Evolutionary conservation across 2,888 invertebrate species (phyloP), one percentile per base, ranked within the genome.

Genomic region (Yponomeuta sedellus): DNA sequence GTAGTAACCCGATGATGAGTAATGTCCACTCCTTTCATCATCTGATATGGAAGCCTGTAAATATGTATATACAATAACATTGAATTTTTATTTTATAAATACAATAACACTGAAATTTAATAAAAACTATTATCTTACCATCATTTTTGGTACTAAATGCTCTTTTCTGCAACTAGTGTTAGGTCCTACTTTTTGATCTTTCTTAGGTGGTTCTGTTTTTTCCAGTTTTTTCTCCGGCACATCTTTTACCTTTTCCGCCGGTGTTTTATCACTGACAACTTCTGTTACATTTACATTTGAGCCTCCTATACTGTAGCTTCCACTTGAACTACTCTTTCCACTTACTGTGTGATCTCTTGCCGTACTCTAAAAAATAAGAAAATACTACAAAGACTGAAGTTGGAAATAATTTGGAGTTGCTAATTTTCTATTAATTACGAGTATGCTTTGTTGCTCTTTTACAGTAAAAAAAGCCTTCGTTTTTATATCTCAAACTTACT

Each of bases 1-100:
- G 77, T 95, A 95, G 80, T 95, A 95, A 1, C 95, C 95, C 3
- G 95, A 94, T 6, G 95, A 95, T 44, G 95, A 95, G 80, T 95
- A 95, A 69, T 94, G 94, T 70, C 92, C 94, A 83, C 94, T 94
- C 77, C 94, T 88, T 78, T 95, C 94, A 74, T 94, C 94, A 74
- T 95, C 94, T 10, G 94, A 94, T 67, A 93, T 76, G 10, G 94
- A 94, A 66, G 92, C 92, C 86, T 94, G 71, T 34, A 82, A 70
- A 77, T 44, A 71, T 66, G 61, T 57, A n/a, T 28, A n/a, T 40
- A 66, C 34, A 5, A n/a, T 40, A n/a, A 57, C 10, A n/a, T 12
- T 22, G 6, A 34, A 34, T 4, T 28, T 28, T 4, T 5, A 61
- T 22, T 56, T 56, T 56, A 56, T 12, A 11, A 56, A 1, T 11